phyloP scores from a whole-genome alignment of 2,113 vertebrate genomes.

The Paedocypris sp. region DNA sequence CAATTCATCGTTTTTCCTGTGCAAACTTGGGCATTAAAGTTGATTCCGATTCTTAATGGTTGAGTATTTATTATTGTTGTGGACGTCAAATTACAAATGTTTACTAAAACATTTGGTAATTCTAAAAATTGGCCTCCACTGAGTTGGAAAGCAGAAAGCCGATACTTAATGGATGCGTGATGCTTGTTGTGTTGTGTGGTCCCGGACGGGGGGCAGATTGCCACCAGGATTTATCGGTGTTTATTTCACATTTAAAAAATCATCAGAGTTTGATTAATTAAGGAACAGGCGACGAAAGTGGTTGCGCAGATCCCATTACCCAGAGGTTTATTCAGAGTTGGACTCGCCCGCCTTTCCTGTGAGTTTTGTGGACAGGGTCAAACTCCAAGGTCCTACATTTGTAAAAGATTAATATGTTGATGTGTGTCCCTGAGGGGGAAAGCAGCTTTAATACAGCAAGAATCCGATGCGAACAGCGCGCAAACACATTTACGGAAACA shows the following conservation, averaged over 20 bases:
- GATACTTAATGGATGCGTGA: too few species aligned
- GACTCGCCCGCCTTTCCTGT: slow-evolving; percentile 28
- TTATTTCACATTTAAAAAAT: slow-evolving; percentile 5
- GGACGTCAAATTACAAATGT: too few species aligned
- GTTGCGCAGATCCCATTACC: neutral
- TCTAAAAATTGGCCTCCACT: too few species aligned
- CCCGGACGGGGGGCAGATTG: slow-evolving; percentile 9
- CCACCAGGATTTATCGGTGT: slow-evolving; percentile 19
- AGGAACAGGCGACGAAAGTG: neutral
- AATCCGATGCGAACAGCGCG: neutral
- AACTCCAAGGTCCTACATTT: slow-evolving; percentile 27
- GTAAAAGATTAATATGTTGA: slow-evolving; percentile 32
- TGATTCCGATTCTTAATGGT: too few species aligned
- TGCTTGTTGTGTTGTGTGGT: slow-evolving; percentile 5
- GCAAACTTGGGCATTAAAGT: too few species aligned
- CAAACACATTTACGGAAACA: slow-evolving; percentile 9
- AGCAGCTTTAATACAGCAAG: slow-evolving; percentile 21
- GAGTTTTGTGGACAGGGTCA: slow-evolving; percentile 24
- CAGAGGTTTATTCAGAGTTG: slow-evolving; percentile 1
- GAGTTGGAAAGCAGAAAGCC: too few species aligned
- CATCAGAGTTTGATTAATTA: slow-evolving; percentile 31
- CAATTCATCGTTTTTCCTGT: too few species aligned
- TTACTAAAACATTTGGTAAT: too few species aligned
- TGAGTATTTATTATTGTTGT: too few species aligned
- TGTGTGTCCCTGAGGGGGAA: slow-evolving; percentile 13